These are phyloP conservation scores for Umimayanthus kanabou DNA, from an alignment of 92 coral and sea anemone species.

Conservation along the genomic window DNA sequence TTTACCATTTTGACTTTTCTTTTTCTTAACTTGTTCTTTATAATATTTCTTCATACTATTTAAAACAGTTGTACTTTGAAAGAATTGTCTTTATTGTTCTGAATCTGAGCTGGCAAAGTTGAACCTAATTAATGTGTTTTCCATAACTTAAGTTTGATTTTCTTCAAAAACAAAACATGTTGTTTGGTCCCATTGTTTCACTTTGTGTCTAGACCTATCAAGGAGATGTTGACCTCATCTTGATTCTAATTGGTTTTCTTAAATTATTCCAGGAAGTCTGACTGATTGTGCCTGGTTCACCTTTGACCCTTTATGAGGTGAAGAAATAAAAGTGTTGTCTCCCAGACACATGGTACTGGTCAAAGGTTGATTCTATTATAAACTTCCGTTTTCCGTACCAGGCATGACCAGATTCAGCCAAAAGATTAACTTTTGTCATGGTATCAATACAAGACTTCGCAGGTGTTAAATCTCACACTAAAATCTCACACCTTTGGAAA, in stretches of 20 bases:
- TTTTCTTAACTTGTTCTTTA: too few species aligned
- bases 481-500: too few species aligned
- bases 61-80: not conserved
- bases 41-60: not conserved
- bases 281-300: not conserved
- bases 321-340: not conserved
- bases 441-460: too few species aligned
- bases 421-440: not conserved
- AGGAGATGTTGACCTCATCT: not conserved
- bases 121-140: too few species aligned
- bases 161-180: not conserved
- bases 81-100: too few species aligned
- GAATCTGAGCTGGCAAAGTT: too few species aligned
- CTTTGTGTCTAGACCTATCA: conserved; percentile 8
- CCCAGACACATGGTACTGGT: not conserved
- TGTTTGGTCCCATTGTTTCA: not conserved
- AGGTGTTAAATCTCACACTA: too few species aligned
- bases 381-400: too few species aligned
- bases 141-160: too few species aligned
- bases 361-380: not conserved
- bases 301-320: not conserved
- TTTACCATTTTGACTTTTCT: too few species aligned
- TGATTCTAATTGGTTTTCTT: not conserved
- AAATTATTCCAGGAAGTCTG: not conserved
- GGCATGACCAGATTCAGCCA: too few species aligned